Conservation (phyloP, 1,140 invertebrate species). For the Nilaparvata lugens region DNA sequence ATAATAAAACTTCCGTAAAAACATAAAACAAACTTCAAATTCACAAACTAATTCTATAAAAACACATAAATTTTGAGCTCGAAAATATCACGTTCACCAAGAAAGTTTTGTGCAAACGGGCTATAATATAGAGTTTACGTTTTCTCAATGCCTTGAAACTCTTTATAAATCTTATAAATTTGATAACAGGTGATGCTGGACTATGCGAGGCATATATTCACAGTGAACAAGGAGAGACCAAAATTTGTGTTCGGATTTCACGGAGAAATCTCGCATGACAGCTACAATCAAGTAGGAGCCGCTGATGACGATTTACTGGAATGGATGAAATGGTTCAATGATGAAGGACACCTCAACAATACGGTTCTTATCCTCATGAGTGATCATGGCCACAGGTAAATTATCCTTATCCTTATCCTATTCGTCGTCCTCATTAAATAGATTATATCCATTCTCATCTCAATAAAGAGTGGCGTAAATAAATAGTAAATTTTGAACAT, state of each 20-base stretch:
- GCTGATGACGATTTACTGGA: constrained; percentile 63
- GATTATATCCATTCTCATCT: too few species aligned
- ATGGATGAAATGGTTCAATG: constrained; percentile 50
- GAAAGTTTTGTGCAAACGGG: too few species aligned
- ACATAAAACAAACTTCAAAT: too few species aligned
- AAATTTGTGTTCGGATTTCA: constrained; percentile 83
- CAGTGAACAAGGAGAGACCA: constrained; percentile 51
- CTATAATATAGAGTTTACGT: too few species aligned
- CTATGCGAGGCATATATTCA: constrained; percentile 51
- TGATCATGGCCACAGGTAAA: constrained; percentile 76
- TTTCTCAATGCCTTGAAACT: background rate
- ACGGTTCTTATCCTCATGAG: constrained; percentile 78
- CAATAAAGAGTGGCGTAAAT: too few species aligned
- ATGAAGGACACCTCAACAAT: constrained; percentile 56
- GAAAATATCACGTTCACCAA: too few species aligned
- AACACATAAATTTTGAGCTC: too few species aligned
- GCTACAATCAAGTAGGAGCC: constrained; percentile 64
- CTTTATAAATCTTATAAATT: constrained; percentile 19
- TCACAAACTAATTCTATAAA: too few species aligned
- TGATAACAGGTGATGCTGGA: constrained; percentile 49
- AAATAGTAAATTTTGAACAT: too few species aligned
- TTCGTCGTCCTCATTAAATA: too few species aligned
- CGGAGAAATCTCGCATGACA: constrained; percentile 80
- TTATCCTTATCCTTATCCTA: too few species aligned
- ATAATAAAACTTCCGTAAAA: too few species aligned